Conservation (phyloP, 2,113 vertebrate species). For the Sander lucioperca region DNA sequence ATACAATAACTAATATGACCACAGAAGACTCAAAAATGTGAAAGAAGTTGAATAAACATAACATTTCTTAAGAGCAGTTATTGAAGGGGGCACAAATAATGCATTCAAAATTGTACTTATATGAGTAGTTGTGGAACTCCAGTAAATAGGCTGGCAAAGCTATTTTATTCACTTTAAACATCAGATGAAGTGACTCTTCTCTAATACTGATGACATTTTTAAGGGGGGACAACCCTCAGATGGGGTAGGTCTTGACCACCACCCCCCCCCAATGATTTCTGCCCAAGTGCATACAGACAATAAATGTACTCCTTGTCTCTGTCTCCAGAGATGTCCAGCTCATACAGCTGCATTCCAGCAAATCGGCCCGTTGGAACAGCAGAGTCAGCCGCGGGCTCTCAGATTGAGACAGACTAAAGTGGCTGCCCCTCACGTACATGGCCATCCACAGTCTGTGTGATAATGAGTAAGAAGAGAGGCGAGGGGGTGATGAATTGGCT, state of each 20-base stretch:
- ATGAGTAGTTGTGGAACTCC: no score
- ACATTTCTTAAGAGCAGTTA: no score
- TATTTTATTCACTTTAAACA: no score
- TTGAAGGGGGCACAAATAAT: no score
- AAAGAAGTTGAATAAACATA: neutral
- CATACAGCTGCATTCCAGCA: slow-evolving; percentile 7
- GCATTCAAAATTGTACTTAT: no score
- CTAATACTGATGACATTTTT: no score
- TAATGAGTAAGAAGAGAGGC: slow-evolving; percentile 28
- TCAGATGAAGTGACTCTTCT: no score
- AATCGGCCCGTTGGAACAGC: slow-evolving; percentile 1
- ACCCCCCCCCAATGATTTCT: no score
- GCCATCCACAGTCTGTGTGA: neutral
- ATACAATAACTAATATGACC: neutral
- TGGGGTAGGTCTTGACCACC: no score
- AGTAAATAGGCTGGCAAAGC: no score
- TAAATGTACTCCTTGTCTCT: neutral
- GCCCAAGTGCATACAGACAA: neutral
- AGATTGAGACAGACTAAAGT: slow-evolving; percentile 51
- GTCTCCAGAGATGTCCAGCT: slow-evolving; percentile 26
- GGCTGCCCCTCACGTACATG: slow-evolving; percentile 39
- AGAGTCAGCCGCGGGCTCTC: slow-evolving; percentile 24
- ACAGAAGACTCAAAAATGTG: neutral
- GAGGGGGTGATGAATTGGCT: slow-evolving; percentile 22
- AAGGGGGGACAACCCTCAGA: no score